These are phyloP conservation scores for Pandemis heparana DNA, from an alignment of 2,888 invertebrate species.

Conservation along the genomic window DNA sequence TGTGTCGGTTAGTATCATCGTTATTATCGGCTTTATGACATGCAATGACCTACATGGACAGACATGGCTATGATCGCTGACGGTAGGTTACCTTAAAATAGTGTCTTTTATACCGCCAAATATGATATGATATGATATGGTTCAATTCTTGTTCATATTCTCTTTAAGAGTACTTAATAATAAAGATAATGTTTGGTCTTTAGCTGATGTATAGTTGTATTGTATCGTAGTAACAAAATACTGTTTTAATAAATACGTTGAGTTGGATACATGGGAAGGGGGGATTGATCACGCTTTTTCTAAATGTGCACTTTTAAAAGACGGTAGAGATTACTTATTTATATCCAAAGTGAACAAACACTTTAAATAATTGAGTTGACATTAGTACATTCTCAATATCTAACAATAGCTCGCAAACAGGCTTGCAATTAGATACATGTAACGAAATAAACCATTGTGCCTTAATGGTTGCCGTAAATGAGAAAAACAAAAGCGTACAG, in stretches of 20 bases:
- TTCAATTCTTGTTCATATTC: too few relatives aligned
- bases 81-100: background rate
- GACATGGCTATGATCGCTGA: background rate
- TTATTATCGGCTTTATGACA: constrained; percentile 17
- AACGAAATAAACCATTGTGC: constrained; percentile 9
- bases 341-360: background rate
- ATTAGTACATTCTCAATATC: constrained; percentile 5
- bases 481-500: constrained; percentile 16
- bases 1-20: constrained; percentile 8
- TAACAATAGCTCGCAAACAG: constrained; percentile 7
- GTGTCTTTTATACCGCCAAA: background rate
- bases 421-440: constrained; percentile 17
- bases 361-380: constrained; percentile 8
- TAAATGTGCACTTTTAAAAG: background rate
- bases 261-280: too few relatives aligned
- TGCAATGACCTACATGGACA: constrained; percentile 1
- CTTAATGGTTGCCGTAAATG: constrained; percentile 21
- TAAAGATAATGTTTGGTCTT: too few relatives aligned
- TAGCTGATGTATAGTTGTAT: too few relatives aligned
- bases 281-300: background rate
- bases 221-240: too few relatives aligned
- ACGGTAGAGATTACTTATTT: background rate
- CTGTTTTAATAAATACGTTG: too few relatives aligned
- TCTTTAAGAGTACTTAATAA: too few relatives aligned
- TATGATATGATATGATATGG: too few relatives aligned